phyloP scores from a whole-genome alignment of 2,888 invertebrate species.

The Proisotoma minuta region DNA sequence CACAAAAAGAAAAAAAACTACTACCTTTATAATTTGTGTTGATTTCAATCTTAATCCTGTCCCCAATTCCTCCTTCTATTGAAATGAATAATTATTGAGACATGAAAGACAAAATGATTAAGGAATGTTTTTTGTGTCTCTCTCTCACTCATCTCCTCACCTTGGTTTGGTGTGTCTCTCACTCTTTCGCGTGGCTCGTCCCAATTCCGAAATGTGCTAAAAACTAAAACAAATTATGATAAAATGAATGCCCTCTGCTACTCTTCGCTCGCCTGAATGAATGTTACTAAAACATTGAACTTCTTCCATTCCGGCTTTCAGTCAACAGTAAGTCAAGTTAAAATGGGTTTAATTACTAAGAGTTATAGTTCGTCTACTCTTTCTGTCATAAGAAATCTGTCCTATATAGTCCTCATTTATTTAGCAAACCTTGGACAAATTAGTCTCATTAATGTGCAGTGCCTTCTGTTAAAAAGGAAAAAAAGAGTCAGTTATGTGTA shows the following conservation, averaged over 20 bases:
- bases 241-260: too few relatives aligned
- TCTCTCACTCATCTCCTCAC: conserved; percentile 22
- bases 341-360: too few relatives aligned
- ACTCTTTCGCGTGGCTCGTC: conserved; percentile 19
- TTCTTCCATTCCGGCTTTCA: conserved; percentile 31
- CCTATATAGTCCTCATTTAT: too few relatives aligned
- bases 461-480: conserved; percentile 38
- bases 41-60: too few relatives aligned
- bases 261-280: not conserved
- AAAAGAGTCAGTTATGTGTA: too few relatives aligned
- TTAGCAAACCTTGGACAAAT: too few relatives aligned
- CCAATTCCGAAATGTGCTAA: conserved; percentile 6
- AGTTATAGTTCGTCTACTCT: too few relatives aligned
- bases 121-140: conserved; percentile 21
- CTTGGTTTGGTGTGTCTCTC: conserved; percentile 16
- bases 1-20: not conserved
- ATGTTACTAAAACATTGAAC: not conserved
- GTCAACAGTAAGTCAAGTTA: conserved; percentile 46
- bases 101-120: not conserved
- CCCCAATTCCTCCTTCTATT: not conserved
- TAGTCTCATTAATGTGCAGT: conserved; percentile 31
- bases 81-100: not conserved
- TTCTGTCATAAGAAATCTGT: too few relatives aligned
- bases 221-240: conserved; percentile 9
- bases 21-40: not conserved